Conservation (phyloP, 1,140 invertebrate species). For the Drosophila athabasca region DNA sequence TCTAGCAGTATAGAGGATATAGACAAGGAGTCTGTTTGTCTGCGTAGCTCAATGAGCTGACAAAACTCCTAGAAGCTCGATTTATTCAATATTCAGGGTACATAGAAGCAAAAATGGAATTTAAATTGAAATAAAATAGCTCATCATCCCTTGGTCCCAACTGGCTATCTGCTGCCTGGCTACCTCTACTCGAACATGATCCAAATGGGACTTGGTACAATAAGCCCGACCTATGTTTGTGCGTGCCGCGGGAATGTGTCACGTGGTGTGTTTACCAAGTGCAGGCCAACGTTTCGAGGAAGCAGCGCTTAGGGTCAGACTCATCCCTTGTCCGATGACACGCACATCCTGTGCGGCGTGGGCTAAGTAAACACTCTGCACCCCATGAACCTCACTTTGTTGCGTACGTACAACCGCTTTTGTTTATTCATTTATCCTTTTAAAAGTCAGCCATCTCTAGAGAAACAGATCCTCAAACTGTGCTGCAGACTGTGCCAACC, state of each 20-base stretch:
- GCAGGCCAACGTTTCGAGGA: conserved; percentile 15
- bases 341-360: conserved; percentile 30
- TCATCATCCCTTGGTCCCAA: no score
- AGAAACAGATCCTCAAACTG: conserved; percentile 4
- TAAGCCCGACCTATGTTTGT: conserved; percentile 3
- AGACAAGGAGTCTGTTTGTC: no score
- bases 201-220: no score
- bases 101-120: no score
- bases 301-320: not conserved
- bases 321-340: conserved; percentile 30
- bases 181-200: no score
- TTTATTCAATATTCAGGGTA: no score
- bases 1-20: no score
- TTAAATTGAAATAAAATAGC: no score
- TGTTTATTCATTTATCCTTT: conserved; percentile 15
- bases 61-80: no score
- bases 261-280: conserved; percentile 36
- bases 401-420: conserved; percentile 13
- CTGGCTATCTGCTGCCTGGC: no score
- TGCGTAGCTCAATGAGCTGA: no score
- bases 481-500: not conserved
- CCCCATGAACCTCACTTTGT: not conserved
- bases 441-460: not conserved
- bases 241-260: not conserved
- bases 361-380: conserved; percentile 13